Evolutionary conservation across 2,797 vertebrate species (phyloP), one percentile per base, ranked within the genome.

Genomic region (Rhinoraja longicauda): DNA sequence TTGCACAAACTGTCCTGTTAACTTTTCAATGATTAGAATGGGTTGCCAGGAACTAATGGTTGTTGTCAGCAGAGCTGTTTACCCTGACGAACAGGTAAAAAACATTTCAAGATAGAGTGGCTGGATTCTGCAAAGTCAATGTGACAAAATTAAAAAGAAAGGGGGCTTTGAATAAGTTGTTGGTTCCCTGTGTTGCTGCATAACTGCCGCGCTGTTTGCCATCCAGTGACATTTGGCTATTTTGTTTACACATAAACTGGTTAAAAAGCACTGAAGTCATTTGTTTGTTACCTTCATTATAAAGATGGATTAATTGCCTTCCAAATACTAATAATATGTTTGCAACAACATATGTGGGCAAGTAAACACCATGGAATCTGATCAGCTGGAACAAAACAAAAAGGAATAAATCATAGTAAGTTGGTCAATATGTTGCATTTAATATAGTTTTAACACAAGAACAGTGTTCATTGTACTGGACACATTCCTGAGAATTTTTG

Each of bases 311-410:
- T 93, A 99, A 94, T 73, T 99, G 99, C 94, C 96, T 97, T 95
- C 98, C 97, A 45, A 98, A 98, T 93, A 97, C 96, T 93, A 99
- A 97, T 93, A 99, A 96, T 86, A 98, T 96, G 9, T 96, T 97
- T 93, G 98, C 97, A 93, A 98, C 95, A 4, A 97, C 95, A 94
- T 99, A 99, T 57, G 97, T 97, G 1, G 98, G 98, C 93, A 99
- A 96, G 75, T 96, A 94, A 0, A 97, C 96, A 19, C 97, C 97
- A 94, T 98, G 98, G 95, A 98, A 98, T 94, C 98, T 95, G 93
- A 99, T 94, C n/a, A 99, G 94, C 99, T 99, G 94, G 94, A 95
- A 96, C 19, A 94, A n/a, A 88, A 75, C 93, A 79, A 92, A 59
- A 93, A 32, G 90, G 15, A 92, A 73, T 64, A 53, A 57, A 32